phyloP scores from a whole-genome alignment of 2,113 vertebrate species.

The Calyptomena viridis region DNA sequence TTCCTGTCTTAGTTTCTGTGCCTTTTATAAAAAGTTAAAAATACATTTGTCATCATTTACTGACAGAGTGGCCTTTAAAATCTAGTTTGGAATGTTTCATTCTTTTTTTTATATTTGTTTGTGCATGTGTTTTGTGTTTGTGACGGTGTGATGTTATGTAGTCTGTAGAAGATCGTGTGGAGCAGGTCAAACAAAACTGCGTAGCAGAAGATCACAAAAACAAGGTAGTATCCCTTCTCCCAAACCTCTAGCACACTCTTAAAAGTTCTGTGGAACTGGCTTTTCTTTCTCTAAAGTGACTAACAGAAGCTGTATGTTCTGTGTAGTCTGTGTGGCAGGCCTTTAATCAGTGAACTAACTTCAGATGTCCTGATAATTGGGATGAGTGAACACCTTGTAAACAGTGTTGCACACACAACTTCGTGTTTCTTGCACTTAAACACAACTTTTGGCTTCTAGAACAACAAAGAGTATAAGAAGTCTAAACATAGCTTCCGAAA shows the following conservation, averaged over 20 bases:
- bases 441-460: conserved; percentile 24
- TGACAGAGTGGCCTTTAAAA: conserved; percentile 70
- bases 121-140: conserved; percentile 89
- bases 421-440: background rate
- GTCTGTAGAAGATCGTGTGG: conserved; percentile 95
- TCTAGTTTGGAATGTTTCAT: conserved; percentile 73
- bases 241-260: conserved; percentile 63
- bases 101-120: conserved; percentile 84
- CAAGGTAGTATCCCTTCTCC: conserved; percentile 91
- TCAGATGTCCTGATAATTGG: conserved; percentile 9
- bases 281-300: conserved; percentile 41
- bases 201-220: conserved; percentile 88
- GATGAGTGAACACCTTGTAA: conserved; percentile 41
- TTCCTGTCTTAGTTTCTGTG: conserved; percentile 61
- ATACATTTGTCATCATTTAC: conserved; percentile 67
- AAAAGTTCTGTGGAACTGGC: conserved; percentile 64
- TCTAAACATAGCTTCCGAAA: conserved; percentile 38
- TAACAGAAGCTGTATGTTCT: conserved; percentile 38
- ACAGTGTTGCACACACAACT: background rate
- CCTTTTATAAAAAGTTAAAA: conserved; percentile 49
- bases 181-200: conserved; percentile 90
- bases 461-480: conserved; percentile 17
- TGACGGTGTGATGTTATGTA: conserved; percentile 84
- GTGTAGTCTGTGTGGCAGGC: conserved; percentile 40
- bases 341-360: conserved; percentile 34